Base-by-base conservation (phyloP, 2,113 vertebrate genomes). In the Numenius arquata region DNA sequence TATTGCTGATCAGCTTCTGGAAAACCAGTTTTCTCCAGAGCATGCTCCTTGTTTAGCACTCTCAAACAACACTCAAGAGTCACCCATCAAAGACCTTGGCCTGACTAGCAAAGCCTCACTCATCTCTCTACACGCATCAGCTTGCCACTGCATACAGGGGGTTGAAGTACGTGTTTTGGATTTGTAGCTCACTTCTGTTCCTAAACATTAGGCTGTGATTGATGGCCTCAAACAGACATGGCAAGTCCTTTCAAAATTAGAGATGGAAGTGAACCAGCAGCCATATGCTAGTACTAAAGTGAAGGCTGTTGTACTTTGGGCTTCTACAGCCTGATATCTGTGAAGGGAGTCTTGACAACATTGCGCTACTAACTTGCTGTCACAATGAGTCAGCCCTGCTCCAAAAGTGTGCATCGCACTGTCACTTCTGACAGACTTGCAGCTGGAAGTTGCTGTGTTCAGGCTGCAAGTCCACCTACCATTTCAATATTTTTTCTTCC, bases 201-300 rank as follows among this genome's bases (percentile, higher is more conserved):
- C 85, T 70, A 88, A 89, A 92, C 88, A 89, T 79, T 89, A 45
- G 38, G 77, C 62, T 13, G 11, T 48, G 6, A 90, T 85, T 94
- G 89, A 96, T 63, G 30, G 77, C 61, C 50, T 89, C 66, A 82
- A 92, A 53, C 50, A 90, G 36, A n/a, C 70, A 89, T 47, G 10
- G 34, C 66, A 65, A 82, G 63, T 61, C 85, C 41, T 62, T 38
- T 82, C 41, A 76, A 61, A 90, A 55, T 55, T 58, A 63, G 88
- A 88, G 47, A 32, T 68, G 58, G 93, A 96, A 96, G 71, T 23
- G 88, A 96, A 91, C 30, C 52, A 67, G 87, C 78, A 93, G 76
- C 93, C 95, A 93, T 85, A 95, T 91, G 89, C 67, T 75, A 71
- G 21, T 16, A 40, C 40, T 58, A 8, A 83, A 88, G 83, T 45